Evolutionary conservation across 2,888 invertebrate species (phyloP).

Genomic region (Trissolcus japonicus): DNA sequence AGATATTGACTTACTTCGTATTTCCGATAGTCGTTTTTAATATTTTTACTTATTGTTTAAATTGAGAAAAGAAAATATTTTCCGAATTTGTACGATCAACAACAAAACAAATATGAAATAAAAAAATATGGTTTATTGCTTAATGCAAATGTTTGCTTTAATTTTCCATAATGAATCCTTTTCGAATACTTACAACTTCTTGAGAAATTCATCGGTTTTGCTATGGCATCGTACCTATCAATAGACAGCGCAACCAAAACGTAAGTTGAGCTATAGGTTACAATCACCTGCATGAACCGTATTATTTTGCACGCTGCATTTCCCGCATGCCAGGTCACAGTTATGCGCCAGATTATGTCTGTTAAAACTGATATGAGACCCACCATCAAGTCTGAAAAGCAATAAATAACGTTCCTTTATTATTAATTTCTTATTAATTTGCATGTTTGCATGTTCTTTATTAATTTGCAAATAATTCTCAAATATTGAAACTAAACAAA

Average conservation of each 20-base stretch:
- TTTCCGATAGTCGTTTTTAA: too few relatives aligned
- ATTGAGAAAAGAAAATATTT: too few relatives aligned
- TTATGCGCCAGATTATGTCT: constrained; percentile 92
- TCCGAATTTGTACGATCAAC: too few relatives aligned
- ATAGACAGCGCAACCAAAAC: constrained; percentile 94
- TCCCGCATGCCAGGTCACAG: constrained; percentile 92
- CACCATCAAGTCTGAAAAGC: constrained; percentile 86
- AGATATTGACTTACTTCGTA: too few relatives aligned
- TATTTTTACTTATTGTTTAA: too few relatives aligned
- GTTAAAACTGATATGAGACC: constrained; percentile 92
- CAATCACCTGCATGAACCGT: constrained; percentile 88
- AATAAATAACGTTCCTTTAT: neutral
- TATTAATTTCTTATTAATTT: neutral
- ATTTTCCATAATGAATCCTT: too few relatives aligned
- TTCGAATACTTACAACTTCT: constrained; percentile 88
- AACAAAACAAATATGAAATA: too few relatives aligned
- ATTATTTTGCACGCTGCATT: constrained; percentile 92
- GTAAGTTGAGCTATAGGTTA: constrained; percentile 94
- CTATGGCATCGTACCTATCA: constrained; percentile 95
- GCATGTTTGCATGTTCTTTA: too few relatives aligned
- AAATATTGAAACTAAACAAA: too few relatives aligned
- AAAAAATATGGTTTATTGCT: too few relatives aligned
- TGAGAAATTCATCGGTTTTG: constrained; percentile 96
- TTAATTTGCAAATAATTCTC: too few relatives aligned
- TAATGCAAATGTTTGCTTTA: too few relatives aligned